Percentiles rank a stretch among this genome's conserved stretches.
Conservation (phyloP, 1,140 invertebrate genomes). For the Hyles euphorbiae region DNA sequence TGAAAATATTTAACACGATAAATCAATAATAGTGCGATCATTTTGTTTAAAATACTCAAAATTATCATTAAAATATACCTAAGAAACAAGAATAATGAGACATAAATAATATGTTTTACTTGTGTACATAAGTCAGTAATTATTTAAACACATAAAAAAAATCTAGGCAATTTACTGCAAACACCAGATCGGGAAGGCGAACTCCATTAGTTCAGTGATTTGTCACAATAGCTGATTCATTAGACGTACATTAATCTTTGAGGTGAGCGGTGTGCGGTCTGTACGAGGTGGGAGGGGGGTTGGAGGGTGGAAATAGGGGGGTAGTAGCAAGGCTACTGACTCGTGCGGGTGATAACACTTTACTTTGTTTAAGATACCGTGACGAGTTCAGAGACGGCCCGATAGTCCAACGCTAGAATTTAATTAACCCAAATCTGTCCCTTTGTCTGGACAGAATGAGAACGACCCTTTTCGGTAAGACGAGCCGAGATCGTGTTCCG, state of each 20-base stretch:
- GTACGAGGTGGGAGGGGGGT: not conserved
- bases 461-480: no score
- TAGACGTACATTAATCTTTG: constrained; percentile 52
- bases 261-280: constrained; percentile 22
- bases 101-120: no score
- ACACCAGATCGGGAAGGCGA: constrained; percentile 40
- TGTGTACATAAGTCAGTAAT: no score
- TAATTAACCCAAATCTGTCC: constrained; percentile 53
- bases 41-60: no score
- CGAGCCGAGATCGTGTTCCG: no score
- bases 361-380: constrained; percentile 46
- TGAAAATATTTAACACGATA: no score
- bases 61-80: no score
- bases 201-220: constrained; percentile 49
- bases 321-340: constrained; percentile 16
- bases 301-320: not conserved
- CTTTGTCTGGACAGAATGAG: constrained; percentile 35
- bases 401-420: constrained; percentile 42
- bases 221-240: constrained; percentile 58
- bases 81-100: no score
- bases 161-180: constrained; percentile 5
- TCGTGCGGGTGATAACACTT: constrained; percentile 42
- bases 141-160: no score
- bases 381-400: constrained; percentile 27
- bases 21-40: no score